A percentile compares a stretch with the other conserved stretches of the same genome.
phyloP scores from a whole-genome alignment of 2,888 invertebrate genomes.

The Hemistola chrysoprasaria region DNA sequence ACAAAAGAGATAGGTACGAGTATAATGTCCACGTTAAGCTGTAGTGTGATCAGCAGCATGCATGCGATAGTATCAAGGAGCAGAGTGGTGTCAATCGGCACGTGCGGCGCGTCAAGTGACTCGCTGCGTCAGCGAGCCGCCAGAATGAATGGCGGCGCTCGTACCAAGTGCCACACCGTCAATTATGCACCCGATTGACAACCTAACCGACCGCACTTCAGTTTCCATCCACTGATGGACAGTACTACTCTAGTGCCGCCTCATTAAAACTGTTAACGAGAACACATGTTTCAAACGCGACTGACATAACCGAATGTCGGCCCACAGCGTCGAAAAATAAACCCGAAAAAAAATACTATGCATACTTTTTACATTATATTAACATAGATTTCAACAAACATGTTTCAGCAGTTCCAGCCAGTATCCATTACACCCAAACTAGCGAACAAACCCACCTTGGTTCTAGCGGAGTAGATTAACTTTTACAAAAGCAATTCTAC shows the following conservation, averaged over 20 bases:
- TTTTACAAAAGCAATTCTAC: background rate
- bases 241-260: too few species aligned
- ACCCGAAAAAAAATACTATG: too few species aligned
- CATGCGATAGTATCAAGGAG: slow-evolving; percentile 59
- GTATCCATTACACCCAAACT: too few species aligned
- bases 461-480: slow-evolving; percentile 11
- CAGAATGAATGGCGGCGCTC: slow-evolving; percentile 46
- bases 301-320: too few species aligned
- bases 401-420: too few species aligned
- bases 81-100: slow-evolving; percentile 72
- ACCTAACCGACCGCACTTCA: slow-evolving; percentile 50
- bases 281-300: too few species aligned
- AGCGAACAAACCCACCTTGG: too few species aligned
- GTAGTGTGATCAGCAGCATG: slow-evolving; percentile 15
- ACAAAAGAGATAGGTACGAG: background rate
- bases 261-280: too few species aligned
- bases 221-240: background rate
- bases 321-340: too few species aligned
- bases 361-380: too few species aligned
- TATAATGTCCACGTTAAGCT: slow-evolving; percentile 9
- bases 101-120: slow-evolving; percentile 67
- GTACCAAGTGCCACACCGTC: slow-evolving; percentile 58
- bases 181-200: slow-evolving; percentile 66
- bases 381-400: too few species aligned
- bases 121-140: slow-evolving; percentile 58